Conservation (phyloP, 2,113 vertebrate genomes). For the Mirounga angustirostris region DNA sequence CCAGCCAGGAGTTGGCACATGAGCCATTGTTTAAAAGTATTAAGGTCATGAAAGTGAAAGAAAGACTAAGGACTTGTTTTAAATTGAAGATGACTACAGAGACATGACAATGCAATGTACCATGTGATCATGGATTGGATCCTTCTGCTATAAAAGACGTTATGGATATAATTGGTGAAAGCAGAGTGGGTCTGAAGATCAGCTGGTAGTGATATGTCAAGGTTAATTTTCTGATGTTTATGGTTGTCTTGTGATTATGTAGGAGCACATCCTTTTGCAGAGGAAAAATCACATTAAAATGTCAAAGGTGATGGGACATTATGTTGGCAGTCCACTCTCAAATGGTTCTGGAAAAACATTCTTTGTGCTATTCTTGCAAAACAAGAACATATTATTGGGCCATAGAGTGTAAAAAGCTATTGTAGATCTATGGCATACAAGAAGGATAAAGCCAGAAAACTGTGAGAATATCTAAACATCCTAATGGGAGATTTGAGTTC, state of each 20-base stretch:
- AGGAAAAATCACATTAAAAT: neutral
- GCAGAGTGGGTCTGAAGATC: neutral
- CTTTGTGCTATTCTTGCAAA: neutral
- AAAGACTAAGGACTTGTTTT: neutral
- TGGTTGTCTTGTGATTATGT: neutral
- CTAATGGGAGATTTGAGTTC: neutral
- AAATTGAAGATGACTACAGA: neutral
- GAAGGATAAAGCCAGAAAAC: neutral
- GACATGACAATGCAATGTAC: neutral
- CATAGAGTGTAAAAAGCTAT: neutral
- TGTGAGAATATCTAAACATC: neutral
- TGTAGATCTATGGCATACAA: neutral
- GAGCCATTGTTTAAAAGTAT: neutral
- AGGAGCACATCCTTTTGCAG: neutral
- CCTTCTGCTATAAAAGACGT: neutral
- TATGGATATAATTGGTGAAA: neutral
- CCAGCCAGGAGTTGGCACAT: neutral
- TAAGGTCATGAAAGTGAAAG: neutral
- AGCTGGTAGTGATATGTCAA: neutral
- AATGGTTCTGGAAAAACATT: neutral
- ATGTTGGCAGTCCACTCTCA: neutral
- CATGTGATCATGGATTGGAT: neutral
- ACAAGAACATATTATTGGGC: neutral
- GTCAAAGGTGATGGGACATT: neutral
- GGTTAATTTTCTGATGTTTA: neutral